Percentiles rank a stretch among this genome's conserved stretches.
Evolutionary conservation across 1,140 invertebrate genomes (phyloP).

Genomic region (Manduca sexta): DNA sequence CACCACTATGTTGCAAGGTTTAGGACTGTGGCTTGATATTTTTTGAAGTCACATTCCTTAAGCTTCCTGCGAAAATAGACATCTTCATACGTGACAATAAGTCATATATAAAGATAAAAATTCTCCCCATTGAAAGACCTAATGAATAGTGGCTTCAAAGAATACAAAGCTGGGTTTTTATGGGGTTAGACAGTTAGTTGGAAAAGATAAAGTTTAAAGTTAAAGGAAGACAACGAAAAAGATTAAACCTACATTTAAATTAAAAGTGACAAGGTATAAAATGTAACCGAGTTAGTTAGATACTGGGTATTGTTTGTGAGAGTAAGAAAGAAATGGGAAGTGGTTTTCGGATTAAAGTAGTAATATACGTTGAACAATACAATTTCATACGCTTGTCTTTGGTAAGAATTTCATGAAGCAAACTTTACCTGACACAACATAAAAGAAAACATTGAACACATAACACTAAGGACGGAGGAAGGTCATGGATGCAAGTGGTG

Average conservation of each 20-base stretch:
- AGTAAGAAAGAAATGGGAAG: too few species aligned
- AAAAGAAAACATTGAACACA: neutral
- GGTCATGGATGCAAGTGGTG: constrained; percentile 59
- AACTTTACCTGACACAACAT: neutral
- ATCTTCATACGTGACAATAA: constrained; percentile 48
- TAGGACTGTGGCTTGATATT: neutral
- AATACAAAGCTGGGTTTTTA: constrained; percentile 5
- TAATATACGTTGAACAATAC: too few species aligned
- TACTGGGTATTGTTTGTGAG: too few species aligned
- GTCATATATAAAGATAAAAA: constrained; percentile 50
- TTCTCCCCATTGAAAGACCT: constrained; percentile 23
- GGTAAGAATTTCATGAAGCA: neutral
- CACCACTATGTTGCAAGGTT: constrained; percentile 49
- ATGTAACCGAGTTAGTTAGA: too few species aligned
- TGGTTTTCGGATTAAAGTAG: too few species aligned
- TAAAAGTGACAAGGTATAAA: too few species aligned
- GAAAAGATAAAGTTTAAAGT: neutral
- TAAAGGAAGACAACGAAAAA: too few species aligned
- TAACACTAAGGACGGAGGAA: constrained; percentile 22
- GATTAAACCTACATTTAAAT: too few species aligned
- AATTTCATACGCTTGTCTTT: neutral
- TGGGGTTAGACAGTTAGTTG: constrained; percentile 1
- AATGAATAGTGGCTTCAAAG: constrained; percentile 13
- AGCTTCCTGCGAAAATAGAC: constrained; percentile 26
- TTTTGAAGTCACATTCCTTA: neutral